Percentiles rank a stretch among this genome's conserved stretches.
Conservation (phyloP, 1,140 invertebrate species). For the Drosophila aff. region DNA sequence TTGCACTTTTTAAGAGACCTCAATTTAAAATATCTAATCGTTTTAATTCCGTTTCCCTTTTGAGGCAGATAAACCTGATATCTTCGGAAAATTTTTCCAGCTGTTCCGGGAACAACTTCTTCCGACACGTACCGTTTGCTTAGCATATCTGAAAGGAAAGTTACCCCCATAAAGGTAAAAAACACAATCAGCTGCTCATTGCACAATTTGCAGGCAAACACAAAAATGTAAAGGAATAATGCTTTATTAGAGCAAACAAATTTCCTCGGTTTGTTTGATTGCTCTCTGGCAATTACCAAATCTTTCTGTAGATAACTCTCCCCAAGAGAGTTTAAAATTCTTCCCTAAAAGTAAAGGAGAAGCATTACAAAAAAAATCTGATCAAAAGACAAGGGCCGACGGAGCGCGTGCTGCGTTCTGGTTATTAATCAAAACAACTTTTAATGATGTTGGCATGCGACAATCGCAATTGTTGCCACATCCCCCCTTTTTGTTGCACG, state of each 20-base stretch:
- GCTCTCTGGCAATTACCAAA: conserved; percentile 54
- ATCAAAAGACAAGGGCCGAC: conserved; percentile 65
- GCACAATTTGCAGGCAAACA: conserved; percentile 71
- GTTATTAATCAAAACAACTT: conserved; percentile 81
- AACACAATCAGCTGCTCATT: conserved; percentile 54
- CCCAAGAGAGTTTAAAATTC: conserved; percentile 57
- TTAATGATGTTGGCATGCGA: conserved; percentile 78
- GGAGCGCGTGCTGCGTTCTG: conserved; percentile 56
- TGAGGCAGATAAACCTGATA: conserved; percentile 13
- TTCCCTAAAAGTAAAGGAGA: conserved; percentile 18
- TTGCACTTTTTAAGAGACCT: not conserved
- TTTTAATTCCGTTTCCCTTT: conserved; percentile 1
- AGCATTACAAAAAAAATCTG: conserved; percentile 20
- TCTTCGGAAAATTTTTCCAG: conserved; percentile 35
- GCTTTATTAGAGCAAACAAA: conserved; percentile 29
- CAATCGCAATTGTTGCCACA: conserved; percentile 48
- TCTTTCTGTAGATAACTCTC: conserved; percentile 50
- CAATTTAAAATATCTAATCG: not conserved
- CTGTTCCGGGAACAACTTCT: conserved; percentile 58
- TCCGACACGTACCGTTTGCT: conserved; percentile 36
- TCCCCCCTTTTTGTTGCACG: conserved; percentile 40
- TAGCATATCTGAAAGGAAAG: conserved; percentile 39
- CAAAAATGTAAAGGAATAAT: conserved; percentile 19
- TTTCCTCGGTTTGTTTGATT: conserved; percentile 19
- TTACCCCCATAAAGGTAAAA: conserved; percentile 30